Evolutionary conservation across 2,797 vertebrate species (phyloP).

Genomic region (Allobates femoralis): DNA sequence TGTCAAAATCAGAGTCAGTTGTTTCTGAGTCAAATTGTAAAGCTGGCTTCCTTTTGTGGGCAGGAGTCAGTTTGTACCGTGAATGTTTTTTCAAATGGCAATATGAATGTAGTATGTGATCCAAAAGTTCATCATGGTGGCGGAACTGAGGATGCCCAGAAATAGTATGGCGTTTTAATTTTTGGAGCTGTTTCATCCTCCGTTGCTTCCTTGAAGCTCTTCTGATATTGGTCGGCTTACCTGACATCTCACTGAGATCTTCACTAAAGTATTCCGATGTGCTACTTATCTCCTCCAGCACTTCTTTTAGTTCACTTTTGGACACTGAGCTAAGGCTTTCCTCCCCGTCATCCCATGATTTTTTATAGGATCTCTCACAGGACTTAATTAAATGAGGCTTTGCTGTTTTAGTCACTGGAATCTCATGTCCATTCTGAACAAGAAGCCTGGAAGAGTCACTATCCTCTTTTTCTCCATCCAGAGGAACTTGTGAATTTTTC

Average conservation of each 20-base stretch:
- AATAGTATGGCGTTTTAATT: constrained; percentile 63
- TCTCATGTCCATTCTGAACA: constrained; percentile 17
- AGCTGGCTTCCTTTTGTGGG: constrained; percentile 63
- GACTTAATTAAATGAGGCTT: not conserved
- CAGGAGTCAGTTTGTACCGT: constrained; percentile 62
- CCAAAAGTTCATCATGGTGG: constrained; percentile 64
- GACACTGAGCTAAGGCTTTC: constrained; percentile 46
- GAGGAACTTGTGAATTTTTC: constrained; percentile 50
- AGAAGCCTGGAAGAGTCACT: constrained; percentile 55
- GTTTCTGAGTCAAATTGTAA: constrained; percentile 65
- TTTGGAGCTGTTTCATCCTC: constrained; percentile 25
- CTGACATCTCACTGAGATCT: constrained; percentile 28
- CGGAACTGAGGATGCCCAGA: constrained; percentile 64
- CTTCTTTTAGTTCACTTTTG: constrained; percentile 69
- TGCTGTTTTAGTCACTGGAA: not conserved
- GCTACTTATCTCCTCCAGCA: constrained; percentile 76
- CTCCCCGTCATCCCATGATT: constrained; percentile 48
- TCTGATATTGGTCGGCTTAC: constrained; percentile 62
- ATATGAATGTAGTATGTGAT: constrained; percentile 66
- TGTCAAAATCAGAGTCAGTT: constrained; percentile 64
- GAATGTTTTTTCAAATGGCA: constrained; percentile 60
- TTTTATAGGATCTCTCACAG: not conserved
- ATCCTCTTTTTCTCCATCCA: constrained; percentile 40
- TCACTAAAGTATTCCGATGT: constrained; percentile 75
- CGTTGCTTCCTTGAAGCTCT: constrained; percentile 55